A percentile compares a stretch with the other conserved stretches of the same genome.
Conservation (phyloP, 2,797 vertebrate genomes). For the Discoglossus pictus region DNA sequence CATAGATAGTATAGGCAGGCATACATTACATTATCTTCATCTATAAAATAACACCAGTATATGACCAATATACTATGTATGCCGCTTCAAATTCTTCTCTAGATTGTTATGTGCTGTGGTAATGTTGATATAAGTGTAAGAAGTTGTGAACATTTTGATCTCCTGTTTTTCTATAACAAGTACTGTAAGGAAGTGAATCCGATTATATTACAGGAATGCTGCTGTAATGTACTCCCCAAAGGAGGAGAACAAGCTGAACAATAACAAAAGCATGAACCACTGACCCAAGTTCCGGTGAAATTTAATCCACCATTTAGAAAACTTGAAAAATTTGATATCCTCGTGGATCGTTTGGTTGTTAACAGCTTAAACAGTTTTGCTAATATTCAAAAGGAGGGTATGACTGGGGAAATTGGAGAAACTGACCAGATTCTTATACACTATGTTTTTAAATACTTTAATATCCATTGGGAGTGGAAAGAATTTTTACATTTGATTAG, state of each 20-base stretch:
- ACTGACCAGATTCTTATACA: conserved; percentile 12
- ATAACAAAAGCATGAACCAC: conserved; percentile 69
- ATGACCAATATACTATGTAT: too few relatives aligned
- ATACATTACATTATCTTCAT: too few relatives aligned
- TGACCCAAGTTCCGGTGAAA: conserved; percentile 65
- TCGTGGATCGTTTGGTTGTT: conserved; percentile 51
- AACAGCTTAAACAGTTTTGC: conserved; percentile 13
- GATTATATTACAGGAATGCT: conserved; percentile 55
- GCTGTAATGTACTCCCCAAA: conserved; percentile 58
- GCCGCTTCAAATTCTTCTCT: too few relatives aligned
- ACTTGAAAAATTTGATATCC: conserved; percentile 63
- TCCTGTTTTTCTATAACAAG: conserved; percentile 54
- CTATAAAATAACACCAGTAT: too few relatives aligned
- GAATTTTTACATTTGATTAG: too few relatives aligned
- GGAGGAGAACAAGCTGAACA: conserved; percentile 61
- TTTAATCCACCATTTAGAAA: conserved; percentile 66
- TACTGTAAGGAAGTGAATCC: conserved; percentile 54
- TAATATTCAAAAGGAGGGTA: conserved; percentile 12
- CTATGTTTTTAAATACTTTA: conserved; percentile 24
- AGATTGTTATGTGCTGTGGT: too few relatives aligned
- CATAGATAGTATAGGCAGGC: too few relatives aligned
- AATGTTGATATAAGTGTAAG: too few relatives aligned
- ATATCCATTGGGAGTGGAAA: conserved; percentile 19
- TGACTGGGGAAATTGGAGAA: conserved; percentile 30
- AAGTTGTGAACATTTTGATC: conserved; percentile 56